Percentiles rank a stretch among this genome's conserved stretches.
Evolutionary conservation across 2,113 vertebrate species (phyloP).

Genomic region (Pterophyllum scalare): DNA sequence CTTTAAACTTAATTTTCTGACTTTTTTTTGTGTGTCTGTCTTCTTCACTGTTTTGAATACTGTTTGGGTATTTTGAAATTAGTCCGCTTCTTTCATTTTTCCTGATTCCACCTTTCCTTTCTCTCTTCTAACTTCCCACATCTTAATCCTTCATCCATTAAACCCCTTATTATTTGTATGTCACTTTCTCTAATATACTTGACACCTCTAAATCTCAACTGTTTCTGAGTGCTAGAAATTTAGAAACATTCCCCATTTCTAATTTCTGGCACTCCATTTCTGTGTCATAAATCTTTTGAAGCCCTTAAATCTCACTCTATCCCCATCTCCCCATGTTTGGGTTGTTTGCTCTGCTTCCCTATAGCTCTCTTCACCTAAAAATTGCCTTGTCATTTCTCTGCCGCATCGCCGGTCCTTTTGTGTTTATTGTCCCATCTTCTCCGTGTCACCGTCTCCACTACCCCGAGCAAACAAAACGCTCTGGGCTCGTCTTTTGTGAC

Average conservation of each 20-base stretch:
- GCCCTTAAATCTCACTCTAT: background rate
- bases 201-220: conserved; percentile 23
- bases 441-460: conserved; percentile 4
- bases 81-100: background rate
- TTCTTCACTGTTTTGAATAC: background rate
- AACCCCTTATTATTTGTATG: conserved; percentile 30
- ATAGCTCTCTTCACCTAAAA: background rate
- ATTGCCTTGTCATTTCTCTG: conserved; percentile 12
- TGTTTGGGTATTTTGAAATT: background rate
- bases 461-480: background rate
- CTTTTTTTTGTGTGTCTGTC: background rate
- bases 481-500: background rate
- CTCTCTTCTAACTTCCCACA: background rate
- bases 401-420: background rate
- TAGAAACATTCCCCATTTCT: background rate
- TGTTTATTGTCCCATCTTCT: conserved; percentile 28
- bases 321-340: conserved; percentile 1
- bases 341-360: background rate
- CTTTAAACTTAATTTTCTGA: background rate
- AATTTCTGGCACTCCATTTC: conserved; percentile 9
- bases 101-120: background rate
- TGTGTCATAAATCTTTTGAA: conserved; percentile 11
- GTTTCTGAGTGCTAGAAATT: too few relatives aligned
- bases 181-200: conserved; percentile 10
- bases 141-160: background rate